Conservation (phyloP, 2,888 invertebrate species). For the Sinodicranocentrus sp. region DNA sequence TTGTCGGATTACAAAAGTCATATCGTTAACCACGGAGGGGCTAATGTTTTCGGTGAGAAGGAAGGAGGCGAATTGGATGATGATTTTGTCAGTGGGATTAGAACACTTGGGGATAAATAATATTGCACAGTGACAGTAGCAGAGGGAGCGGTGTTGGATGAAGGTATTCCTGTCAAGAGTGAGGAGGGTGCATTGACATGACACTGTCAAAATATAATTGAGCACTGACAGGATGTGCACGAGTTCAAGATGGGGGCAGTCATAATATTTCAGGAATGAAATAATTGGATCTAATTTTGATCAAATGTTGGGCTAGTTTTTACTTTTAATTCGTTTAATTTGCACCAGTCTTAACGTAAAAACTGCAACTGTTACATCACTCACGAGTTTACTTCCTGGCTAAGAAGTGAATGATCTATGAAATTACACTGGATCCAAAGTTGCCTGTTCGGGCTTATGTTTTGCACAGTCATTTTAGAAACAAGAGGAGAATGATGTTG, state of each 20-base stretch:
- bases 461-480: background rate
- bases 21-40: too few relatives aligned
- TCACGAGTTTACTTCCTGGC: constrained; percentile 15
- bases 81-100: too few relatives aligned
- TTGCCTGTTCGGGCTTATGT: background rate
- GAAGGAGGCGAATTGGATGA: background rate
- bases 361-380: too few relatives aligned
- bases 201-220: constrained; percentile 54
- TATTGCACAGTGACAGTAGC: too few relatives aligned
- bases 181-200: constrained; percentile 55
- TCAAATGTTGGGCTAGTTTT: background rate
- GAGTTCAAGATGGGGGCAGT: background rate
- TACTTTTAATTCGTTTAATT: too few relatives aligned
- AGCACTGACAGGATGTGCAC: constrained; percentile 27
- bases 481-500: background rate
- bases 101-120: too few relatives aligned
- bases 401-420: background rate
- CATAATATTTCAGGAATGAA: background rate
- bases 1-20: too few relatives aligned
- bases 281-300: background rate
- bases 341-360: background rate
- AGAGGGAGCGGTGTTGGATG: too few relatives aligned
- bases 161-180: constrained; percentile 2
- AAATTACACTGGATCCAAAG: background rate
- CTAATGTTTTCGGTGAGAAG: background rate